Percentiles rank a stretch among this genome's conserved stretches.
Evolutionary conservation across 2,888 invertebrate species (phyloP).

Genomic region (Gastrophysa polygoni): DNA sequence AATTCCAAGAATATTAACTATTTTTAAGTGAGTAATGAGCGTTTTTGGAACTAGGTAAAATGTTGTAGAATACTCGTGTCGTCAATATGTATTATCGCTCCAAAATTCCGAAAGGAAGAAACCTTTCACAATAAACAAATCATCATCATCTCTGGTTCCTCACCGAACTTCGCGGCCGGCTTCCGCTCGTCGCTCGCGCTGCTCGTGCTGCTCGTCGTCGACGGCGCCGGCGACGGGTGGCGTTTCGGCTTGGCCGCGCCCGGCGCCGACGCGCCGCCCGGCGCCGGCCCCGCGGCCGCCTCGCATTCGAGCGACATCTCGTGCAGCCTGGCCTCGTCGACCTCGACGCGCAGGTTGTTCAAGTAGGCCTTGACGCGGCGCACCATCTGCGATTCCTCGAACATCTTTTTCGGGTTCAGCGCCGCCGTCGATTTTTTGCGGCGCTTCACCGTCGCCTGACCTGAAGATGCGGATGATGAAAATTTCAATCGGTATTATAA

Average conservation of each 20-base stretch:
- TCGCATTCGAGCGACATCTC: slow-evolving; percentile 91
- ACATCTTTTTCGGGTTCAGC: slow-evolving; percentile 97
- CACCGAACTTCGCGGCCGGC: slow-evolving; percentile 70
- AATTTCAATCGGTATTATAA: no score
- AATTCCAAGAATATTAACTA: no score
- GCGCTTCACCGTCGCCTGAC: slow-evolving; percentile 86
- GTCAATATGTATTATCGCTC: neutral
- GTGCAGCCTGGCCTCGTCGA: slow-evolving; percentile 89
- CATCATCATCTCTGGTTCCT: slow-evolving; percentile 23
- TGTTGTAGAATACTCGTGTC: neutral
- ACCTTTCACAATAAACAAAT: neutral
- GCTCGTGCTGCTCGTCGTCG: slow-evolving; percentile 90
- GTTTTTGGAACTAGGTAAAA: no score
- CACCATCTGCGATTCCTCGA: slow-evolving; percentile 99
- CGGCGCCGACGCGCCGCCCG: slow-evolving; percentile 55
- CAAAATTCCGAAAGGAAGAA: neutral
- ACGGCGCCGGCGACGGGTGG: slow-evolving; percentile 92
- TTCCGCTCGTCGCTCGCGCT: slow-evolving; percentile 79
- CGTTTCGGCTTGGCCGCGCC: slow-evolving; percentile 66
- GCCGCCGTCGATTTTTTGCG: slow-evolving; percentile 88
- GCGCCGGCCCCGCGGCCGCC: slow-evolving; percentile 57
- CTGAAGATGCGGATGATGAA: slow-evolving; percentile 50
- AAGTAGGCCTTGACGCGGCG: slow-evolving; percentile 95
- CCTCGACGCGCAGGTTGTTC: slow-evolving; percentile 87
- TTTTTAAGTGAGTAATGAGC: no score